These are phyloP conservation scores for Euclidia mi DNA, from an alignment of 2,888 invertebrate species.

Conservation along the genomic window DNA sequence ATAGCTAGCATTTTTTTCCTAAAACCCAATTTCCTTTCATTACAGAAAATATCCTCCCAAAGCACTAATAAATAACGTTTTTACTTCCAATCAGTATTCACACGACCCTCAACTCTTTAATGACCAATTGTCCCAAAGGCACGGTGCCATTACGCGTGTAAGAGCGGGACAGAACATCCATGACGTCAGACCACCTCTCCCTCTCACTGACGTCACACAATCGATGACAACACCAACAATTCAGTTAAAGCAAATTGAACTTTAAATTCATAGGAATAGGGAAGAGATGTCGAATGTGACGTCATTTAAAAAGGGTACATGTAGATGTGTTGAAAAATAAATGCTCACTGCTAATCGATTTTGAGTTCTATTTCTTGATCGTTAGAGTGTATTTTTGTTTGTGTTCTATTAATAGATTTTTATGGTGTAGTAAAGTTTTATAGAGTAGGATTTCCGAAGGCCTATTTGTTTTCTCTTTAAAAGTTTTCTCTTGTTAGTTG, in stretches of 20 bases:
- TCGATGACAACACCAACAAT: conserved; percentile 37
- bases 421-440: conserved; percentile 37
- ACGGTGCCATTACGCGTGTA: conserved; percentile 30
- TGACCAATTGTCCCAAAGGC: conserved; percentile 4
- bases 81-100: too few species aligned
- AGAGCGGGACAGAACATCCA: conserved; percentile 44
- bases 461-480: conserved; percentile 44
- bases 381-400: conserved; percentile 33
- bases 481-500: conserved; percentile 50
- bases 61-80: too few species aligned
- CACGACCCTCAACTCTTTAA: conserved; percentile 3
- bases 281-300: conserved; percentile 28
- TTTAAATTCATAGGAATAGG: conserved; percentile 22
- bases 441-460: conserved; percentile 34
- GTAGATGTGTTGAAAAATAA: conserved; percentile 33
- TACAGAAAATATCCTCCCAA: too few species aligned
- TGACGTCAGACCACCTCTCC: conserved; percentile 66
- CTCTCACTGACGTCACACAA: conserved; percentile 60
- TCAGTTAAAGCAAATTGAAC: conserved; percentile 11
- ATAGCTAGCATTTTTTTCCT: too few species aligned
- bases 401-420: conserved; percentile 52
- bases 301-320: conserved; percentile 44
- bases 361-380: conserved; percentile 18
- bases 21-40: too few species aligned
- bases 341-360: conserved; percentile 20